Evolutionary conservation across 2,797 vertebrate species (phyloP).

Genomic region (Acrossocheilus fasciatus): DNA sequence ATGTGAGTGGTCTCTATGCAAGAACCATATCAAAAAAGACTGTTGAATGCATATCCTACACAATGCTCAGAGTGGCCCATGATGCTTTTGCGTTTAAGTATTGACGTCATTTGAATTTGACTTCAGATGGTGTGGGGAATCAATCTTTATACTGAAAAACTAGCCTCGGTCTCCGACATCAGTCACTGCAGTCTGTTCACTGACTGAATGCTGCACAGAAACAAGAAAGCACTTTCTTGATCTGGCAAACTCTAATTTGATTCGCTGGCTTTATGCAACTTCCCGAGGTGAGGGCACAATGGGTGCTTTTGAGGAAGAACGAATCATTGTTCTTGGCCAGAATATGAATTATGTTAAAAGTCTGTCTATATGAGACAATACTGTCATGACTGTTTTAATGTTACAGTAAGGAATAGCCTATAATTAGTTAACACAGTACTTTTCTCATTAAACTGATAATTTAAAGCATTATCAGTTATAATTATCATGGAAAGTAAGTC

Average conservation of each 20-base stretch:
- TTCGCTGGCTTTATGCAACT: background rate
- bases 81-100: background rate
- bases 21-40: background rate
- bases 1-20: background rate
- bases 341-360: background rate
- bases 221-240: background rate
- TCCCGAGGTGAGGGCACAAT: background rate
- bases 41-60: background rate
- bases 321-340: background rate
- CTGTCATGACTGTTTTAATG: background rate
- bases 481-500: conserved; percentile 1
- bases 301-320: background rate
- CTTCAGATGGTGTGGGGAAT: background rate
- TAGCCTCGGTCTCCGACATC: background rate
- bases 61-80: background rate
- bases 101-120: background rate
- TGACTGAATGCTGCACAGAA: background rate
- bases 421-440: background rate
- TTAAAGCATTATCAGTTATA: conserved; percentile 1
- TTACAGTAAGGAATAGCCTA: background rate
- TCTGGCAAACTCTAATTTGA: background rate
- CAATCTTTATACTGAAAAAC: background rate
- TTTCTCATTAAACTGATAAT: background rate
- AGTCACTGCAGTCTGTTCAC: background rate
- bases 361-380: background rate